phyloP scores from a whole-genome alignment of 2,113 vertebrate genomes.

The Morone chrysops region DNA sequence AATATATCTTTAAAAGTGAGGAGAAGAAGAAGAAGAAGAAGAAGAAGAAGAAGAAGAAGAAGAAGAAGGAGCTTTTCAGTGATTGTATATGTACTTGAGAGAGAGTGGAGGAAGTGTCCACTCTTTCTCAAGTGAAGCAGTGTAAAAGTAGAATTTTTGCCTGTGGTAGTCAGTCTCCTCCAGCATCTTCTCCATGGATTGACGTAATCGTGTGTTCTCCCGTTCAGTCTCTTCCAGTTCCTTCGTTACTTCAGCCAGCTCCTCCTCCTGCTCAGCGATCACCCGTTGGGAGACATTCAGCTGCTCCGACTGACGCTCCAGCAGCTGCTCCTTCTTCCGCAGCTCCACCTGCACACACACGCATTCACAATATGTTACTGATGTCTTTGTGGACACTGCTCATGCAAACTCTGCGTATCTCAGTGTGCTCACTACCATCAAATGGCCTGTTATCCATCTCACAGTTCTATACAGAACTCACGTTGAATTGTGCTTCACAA shows the following conservation, averaged over 20 bases:
- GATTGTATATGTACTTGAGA: too few species aligned
- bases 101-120: not conserved
- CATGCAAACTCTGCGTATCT: not conserved
- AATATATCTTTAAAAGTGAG: too few species aligned
- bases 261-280: slow-evolving; percentile 88
- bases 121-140: not conserved
- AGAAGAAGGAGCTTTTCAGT: not conserved
- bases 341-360: slow-evolving; percentile 84
- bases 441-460: too few species aligned
- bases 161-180: slow-evolving; percentile 85
- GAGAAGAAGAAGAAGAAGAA: too few species aligned
- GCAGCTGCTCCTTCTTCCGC: slow-evolving; percentile 79
- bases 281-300: slow-evolving; percentile 85
- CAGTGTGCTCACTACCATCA: not conserved
- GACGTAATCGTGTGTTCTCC: slow-evolving; percentile 87
- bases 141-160: slow-evolving; percentile 62
- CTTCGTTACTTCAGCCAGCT: slow-evolving; percentile 88
- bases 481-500: too few species aligned
- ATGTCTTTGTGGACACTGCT: not conserved
- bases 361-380: not conserved
- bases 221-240: slow-evolving; percentile 90
- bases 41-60: not conserved
- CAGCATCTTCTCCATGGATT: slow-evolving; percentile 90
- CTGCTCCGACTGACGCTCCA: slow-evolving; percentile 73
- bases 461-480: too few species aligned